These are phyloP conservation scores for Zaprionus lachaisei DNA, from an alignment of 1,140 invertebrate genomes.

Conservation along the genomic window DNA sequence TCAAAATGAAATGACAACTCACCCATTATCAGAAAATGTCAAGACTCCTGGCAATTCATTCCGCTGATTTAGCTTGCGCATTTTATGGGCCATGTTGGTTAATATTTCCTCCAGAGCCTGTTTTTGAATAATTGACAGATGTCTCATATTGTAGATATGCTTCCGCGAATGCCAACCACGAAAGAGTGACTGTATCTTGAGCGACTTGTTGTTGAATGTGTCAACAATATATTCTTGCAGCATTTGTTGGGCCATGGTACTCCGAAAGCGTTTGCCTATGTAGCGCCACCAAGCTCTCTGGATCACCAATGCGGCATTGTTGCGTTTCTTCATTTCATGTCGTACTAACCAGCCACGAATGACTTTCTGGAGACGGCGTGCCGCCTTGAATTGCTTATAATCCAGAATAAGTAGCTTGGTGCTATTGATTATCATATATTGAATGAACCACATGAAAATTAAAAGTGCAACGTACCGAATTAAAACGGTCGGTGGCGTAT, in stretches of 20 bases:
- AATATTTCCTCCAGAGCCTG: slow-evolving; percentile 36
- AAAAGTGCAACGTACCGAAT: neutral
- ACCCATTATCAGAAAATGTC: neutral
- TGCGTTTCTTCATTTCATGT: rapidly evolving
- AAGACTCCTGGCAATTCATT: slow-evolving; percentile 40
- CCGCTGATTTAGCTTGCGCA: slow-evolving; percentile 35
- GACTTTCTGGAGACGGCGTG: slow-evolving; percentile 52
- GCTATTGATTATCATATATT: slow-evolving; percentile 10
- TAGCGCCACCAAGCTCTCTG: slow-evolving; percentile 45
- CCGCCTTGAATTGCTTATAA: slow-evolving; percentile 65
- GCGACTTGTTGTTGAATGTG: slow-evolving; percentile 9
- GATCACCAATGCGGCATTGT: slow-evolving; percentile 35
- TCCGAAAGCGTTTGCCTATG: neutral
- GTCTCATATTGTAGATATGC: slow-evolving; percentile 36
- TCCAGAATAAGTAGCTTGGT: slow-evolving; percentile 48
- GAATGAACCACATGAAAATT: neutral
- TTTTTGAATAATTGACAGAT: slow-evolving; percentile 24
- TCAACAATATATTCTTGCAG: slow-evolving; percentile 13
- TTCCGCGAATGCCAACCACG: slow-evolving; percentile 60
- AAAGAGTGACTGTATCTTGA: slow-evolving; percentile 52
- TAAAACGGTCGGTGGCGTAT: neutral
- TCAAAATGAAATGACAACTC: neutral
- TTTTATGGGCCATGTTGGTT: slow-evolving; percentile 19
- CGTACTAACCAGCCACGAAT: slow-evolving; percentile 44
- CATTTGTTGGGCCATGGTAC: neutral